Conservation (phyloP, 2,113 vertebrate genomes). For the Oreamnos americanus region DNA sequence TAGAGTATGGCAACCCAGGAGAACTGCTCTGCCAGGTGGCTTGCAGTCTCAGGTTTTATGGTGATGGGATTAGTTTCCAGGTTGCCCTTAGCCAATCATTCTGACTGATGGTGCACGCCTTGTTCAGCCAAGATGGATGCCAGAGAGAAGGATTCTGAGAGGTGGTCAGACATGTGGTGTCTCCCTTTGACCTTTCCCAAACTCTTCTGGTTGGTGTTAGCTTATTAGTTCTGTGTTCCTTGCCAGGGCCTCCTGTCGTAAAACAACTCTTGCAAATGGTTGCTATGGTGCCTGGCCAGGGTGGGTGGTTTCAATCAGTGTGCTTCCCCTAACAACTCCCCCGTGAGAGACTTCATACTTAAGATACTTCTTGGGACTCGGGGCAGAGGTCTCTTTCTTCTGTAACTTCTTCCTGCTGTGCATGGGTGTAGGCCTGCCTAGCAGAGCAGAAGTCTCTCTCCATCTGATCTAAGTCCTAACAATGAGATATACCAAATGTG, state of each 20-base stretch:
- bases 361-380: not conserved
- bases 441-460: not conserved
- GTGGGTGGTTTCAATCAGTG: not conserved
- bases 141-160: not conserved
- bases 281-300: not conserved
- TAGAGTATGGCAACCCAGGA: not conserved
- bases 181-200: not conserved
- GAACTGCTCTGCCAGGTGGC: not conserved
- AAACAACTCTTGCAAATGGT: not conserved
- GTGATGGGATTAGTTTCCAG: not conserved
- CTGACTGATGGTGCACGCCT: not conserved
- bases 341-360: not conserved
- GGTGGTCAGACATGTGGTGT: not conserved
- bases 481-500: not conserved
- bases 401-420: not conserved
- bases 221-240: not conserved
- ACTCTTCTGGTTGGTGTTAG: not conserved
- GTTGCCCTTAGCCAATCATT: not conserved
- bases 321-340: not conserved
- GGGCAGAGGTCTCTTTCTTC: not conserved
- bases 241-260: not conserved
- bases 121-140: not conserved
- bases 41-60: not conserved
- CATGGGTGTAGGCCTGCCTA: not conserved
- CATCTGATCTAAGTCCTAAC: not conserved